Evolutionary conservation across 2,113 vertebrate species (phyloP), one percentile per base, ranked within the genome.

Genomic region (Ageneiosus marmoratus): DNA sequence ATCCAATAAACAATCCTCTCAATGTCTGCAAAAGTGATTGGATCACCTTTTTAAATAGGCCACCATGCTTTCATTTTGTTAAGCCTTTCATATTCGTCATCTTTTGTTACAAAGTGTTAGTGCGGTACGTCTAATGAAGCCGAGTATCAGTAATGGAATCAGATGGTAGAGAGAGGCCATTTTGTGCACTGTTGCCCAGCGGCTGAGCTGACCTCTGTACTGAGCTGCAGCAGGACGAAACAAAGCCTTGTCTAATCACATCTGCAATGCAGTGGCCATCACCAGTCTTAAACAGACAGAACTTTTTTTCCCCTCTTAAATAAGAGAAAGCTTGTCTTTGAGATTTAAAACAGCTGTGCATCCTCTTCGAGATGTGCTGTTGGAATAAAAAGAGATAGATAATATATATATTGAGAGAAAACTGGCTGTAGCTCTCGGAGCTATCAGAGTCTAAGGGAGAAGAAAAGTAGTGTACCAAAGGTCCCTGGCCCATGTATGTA

Each of bases 261-360:
- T 89, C 89, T 89, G 89, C 89, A 90, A 88, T 90, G 89, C 89
- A 82, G 89, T 83, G 77, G 79, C 86, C 58, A 73, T 89, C 74
- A 87, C 83, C 76, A 70, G 83, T 63, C 5, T 60, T 32, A 58
- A 55, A 83, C 32, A 85, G 70, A 70, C 60, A 18, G 2, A 65
- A 79, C 46, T 75, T 80, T 63, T 63, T 58, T 37, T 58, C 32
- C 41, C 37, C 50, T 34, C 48, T 76, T 46, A 16, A 74, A 75
- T 65, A 34, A 83, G 15, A 34, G 24, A 41, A 32, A 24, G 78
- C 60, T 20, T 37, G 79, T n/a, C 29, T 84, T 55, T 70, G 44
- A 73, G 58, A 69, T 4, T 58, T 58, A 41, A 48, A 34, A 50
- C 53, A 83, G 76, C 44, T 50, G 44, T 58, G 32, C 53, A 44